Conservation (phyloP, 2,888 invertebrate genomes). For the Chironomus tentans region DNA sequence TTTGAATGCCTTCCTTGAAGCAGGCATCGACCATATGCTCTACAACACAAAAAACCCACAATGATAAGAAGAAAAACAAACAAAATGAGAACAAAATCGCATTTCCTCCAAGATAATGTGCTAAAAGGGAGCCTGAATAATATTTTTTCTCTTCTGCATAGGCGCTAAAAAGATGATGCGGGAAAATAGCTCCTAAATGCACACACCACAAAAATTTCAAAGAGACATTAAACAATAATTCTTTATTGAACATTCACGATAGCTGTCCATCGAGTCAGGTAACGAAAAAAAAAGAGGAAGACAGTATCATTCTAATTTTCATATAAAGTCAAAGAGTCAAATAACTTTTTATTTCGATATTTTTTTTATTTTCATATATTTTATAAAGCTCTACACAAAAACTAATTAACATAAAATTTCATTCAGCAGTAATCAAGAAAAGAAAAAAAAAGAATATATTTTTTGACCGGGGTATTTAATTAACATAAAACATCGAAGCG, state of each 20-base stretch:
- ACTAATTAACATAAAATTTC: slow-evolving; percentile 27
- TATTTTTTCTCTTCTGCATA: too few species aligned
- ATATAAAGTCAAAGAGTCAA: slow-evolving; percentile 25
- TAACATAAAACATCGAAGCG: slow-evolving; percentile 25
- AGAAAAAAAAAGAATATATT: slow-evolving; percentile 11
- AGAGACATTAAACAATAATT: too few species aligned
- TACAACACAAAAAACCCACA: too few species aligned
- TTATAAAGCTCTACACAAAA: not conserved
- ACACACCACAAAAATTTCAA: too few species aligned
- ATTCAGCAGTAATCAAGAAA: slow-evolving; percentile 26
- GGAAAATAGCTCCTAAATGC: too few species aligned
- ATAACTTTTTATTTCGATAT: not conserved
- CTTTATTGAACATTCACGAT: not conserved
- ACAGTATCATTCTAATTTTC: slow-evolving; percentile 10
- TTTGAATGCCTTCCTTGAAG: too few species aligned
- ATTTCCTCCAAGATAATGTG: too few species aligned
- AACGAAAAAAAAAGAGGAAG: not conserved
- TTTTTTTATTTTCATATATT: not conserved
- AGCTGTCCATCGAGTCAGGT: not conserved
- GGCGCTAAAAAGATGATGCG: too few species aligned
- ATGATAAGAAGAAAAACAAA: too few species aligned
- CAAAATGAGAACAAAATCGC: too few species aligned
- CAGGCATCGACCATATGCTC: too few species aligned
- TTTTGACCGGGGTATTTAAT: slow-evolving; percentile 25
- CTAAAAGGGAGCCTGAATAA: too few species aligned